Evolutionary conservation across 2,113 vertebrate species (phyloP), one percentile per base, ranked within the genome.

Genomic region (Hystrix cristata): DNA sequence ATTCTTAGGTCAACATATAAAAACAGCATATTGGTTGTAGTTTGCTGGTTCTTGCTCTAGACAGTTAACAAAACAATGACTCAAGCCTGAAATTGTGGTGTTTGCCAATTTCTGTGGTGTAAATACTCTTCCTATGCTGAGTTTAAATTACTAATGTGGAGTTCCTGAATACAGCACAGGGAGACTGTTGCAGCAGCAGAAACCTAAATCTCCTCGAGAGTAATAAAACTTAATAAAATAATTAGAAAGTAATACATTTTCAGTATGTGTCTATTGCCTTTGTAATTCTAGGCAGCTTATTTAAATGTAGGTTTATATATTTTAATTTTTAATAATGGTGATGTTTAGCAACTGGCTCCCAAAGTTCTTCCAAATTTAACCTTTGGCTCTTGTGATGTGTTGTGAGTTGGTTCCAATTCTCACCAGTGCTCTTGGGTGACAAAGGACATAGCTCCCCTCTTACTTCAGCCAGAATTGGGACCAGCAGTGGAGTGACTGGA

Each of bases 31-130:
- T 92, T 38, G 12, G 43, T 48, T 53, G 27, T 55, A 6, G 7
- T 78, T 78, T 76, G 29, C 65, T 79, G 43, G 79, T 87, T 96
- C n/a, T 51, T 94, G n/a, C 23, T 86, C 27, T 83, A 64, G n/a
- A 89, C 29, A 87, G 51, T 84, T 34, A 62, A 80, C 7, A 31
- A 87, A 87, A 93, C n/a, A 86, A 10, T n/a, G 65, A 85, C 21
- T 59, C 18, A 65, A 71, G 14, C 53, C 53, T 86, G 67, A 71
- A 43, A 78, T 38, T 48, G 19, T 62, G 27, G 16, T 60, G 43
- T 87, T 87, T 87, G 51, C 38, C 7, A 23, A 31, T 93, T 69
- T 95, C 59, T 91, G 46, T 19, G 27, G 65, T 72, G 34, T 85
- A 71, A 87, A 87, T 59, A 15, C 25, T 91, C 18, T 88, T 59